phyloP scores from a whole-genome alignment of 2,888 invertebrate genomes.

The Gymnoscelis rufifasciata region DNA sequence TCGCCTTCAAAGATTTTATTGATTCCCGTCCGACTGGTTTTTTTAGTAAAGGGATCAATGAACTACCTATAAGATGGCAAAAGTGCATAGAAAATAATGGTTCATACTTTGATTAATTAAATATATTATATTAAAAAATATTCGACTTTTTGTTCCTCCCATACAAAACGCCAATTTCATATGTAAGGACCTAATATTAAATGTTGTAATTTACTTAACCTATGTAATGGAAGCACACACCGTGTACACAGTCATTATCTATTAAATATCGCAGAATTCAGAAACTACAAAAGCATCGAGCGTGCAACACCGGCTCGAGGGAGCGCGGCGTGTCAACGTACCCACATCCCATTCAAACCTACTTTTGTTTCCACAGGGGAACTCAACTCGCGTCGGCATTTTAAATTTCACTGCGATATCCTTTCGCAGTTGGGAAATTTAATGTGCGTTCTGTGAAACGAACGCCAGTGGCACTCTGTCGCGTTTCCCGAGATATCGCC shows the following conservation, averaged over 20 bases:
- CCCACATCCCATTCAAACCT: slow-evolving; percentile 30
- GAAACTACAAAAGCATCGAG: slow-evolving; percentile 3
- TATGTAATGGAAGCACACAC: not conserved
- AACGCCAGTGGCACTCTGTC: slow-evolving; percentile 65
- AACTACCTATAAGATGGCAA: too few species aligned
- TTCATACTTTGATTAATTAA: too few species aligned
- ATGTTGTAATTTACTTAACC: not conserved
- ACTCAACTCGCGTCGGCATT: slow-evolving; percentile 46
- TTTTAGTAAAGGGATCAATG: too few species aligned
- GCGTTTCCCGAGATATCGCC: slow-evolving; percentile 67
- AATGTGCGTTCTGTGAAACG: slow-evolving; percentile 66
- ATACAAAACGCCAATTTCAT: too few species aligned
- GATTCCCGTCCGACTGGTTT: too few species aligned
- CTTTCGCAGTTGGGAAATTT: slow-evolving; percentile 62
- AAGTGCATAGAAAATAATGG: too few species aligned
- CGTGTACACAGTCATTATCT: not conserved
- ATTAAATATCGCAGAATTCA: not conserved
- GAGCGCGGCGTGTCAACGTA: slow-evolving; percentile 22
- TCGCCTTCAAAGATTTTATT: too few species aligned
- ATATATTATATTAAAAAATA: too few species aligned
- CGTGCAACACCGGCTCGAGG: slow-evolving; percentile 13
- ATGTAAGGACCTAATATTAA: too few species aligned
- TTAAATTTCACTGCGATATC: slow-evolving; percentile 65
- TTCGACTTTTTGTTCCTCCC: too few species aligned
- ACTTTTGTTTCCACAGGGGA: slow-evolving; percentile 51